These are phyloP conservation scores for Hyposoter didymator DNA, from an alignment of 2,888 invertebrate genomes.

Conservation along the genomic window DNA sequence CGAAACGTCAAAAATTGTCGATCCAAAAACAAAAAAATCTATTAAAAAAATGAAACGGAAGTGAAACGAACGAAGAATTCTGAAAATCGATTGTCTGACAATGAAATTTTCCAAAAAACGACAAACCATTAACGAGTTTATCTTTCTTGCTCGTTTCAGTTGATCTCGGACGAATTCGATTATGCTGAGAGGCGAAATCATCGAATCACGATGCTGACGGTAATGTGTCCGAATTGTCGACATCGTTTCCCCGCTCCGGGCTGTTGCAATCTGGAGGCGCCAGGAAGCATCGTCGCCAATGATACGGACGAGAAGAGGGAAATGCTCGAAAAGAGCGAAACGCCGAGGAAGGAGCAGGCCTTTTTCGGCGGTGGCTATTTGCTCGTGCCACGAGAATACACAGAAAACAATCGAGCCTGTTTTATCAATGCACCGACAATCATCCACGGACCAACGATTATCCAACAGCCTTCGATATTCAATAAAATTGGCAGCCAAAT, in stretches of 20 bases:
- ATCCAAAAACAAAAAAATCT: not conserved
- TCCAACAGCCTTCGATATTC: constrained; percentile 66
- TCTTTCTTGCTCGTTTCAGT: constrained; percentile 54
- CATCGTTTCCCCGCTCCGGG: constrained; percentile 86
- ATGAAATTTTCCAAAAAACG: not conserved
- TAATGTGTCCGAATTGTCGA: constrained; percentile 89
- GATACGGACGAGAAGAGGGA: not conserved
- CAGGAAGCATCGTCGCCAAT: constrained; percentile 22
- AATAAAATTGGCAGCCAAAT: not conserved
- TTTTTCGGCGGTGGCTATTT: constrained; percentile 71
- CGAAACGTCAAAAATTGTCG: too few relatives aligned
- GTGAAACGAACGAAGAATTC: not conserved
- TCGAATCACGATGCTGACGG: constrained; percentile 84
- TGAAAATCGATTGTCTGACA: not conserved
- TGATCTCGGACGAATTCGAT: constrained; percentile 45
- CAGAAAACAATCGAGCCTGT: constrained; percentile 73
- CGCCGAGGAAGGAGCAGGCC: constrained; percentile 58
- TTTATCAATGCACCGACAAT: constrained; percentile 79
- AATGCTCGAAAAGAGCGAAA: constrained; percentile 5
- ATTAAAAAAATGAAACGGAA: not conserved
- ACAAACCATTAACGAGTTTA: not conserved
- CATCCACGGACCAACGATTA: constrained; percentile 75
- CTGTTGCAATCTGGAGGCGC: constrained; percentile 75
- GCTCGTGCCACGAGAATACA: constrained; percentile 74
- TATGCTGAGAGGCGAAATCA: constrained; percentile 51